These are phyloP conservation scores for Lophura nycthemera DNA, from an alignment of 2,113 vertebrate species.

Conservation along the genomic window DNA sequence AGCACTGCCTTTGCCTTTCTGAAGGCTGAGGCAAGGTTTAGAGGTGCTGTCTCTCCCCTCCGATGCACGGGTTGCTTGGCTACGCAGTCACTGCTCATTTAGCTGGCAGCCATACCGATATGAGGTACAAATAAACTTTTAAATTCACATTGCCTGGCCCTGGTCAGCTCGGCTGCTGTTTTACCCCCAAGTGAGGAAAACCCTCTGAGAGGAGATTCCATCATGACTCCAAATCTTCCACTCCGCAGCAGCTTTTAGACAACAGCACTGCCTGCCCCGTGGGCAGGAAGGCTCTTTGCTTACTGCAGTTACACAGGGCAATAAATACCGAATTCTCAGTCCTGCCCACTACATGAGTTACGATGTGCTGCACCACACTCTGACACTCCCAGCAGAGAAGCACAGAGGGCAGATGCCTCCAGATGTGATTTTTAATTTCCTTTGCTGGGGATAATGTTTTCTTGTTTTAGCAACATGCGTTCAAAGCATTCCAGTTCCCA, in stretches of 20 bases:
- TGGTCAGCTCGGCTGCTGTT: not conserved
- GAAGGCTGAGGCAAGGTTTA: not conserved
- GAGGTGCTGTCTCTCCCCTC: not conserved
- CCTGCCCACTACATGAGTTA: not conserved
- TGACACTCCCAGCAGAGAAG: not conserved
- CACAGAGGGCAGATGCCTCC: slow-evolving; percentile 48
- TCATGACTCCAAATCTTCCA: not conserved
- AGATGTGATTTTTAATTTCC: slow-evolving; percentile 65
- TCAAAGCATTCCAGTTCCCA: slow-evolving; percentile 64
- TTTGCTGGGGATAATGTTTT: slow-evolving; percentile 43
- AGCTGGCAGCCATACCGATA: not conserved
- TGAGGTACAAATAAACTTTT: not conserved
- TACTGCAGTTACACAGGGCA: not conserved
- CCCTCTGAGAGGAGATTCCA: not conserved
- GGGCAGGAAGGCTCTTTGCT: not conserved
- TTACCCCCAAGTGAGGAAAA: not conserved
- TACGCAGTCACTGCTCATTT: not conserved
- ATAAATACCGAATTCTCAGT: not conserved
- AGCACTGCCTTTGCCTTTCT: rapidly evolving
- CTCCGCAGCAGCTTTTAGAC: not conserved
- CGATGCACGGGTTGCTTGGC: not conserved
- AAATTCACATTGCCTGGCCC: not conserved
- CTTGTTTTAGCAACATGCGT: slow-evolving; percentile 29
- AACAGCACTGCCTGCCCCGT: not conserved
- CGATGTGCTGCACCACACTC: not conserved